Base-by-base conservation (phyloP, 2,113 vertebrate species). In the Probosciger aterrimus region DNA sequence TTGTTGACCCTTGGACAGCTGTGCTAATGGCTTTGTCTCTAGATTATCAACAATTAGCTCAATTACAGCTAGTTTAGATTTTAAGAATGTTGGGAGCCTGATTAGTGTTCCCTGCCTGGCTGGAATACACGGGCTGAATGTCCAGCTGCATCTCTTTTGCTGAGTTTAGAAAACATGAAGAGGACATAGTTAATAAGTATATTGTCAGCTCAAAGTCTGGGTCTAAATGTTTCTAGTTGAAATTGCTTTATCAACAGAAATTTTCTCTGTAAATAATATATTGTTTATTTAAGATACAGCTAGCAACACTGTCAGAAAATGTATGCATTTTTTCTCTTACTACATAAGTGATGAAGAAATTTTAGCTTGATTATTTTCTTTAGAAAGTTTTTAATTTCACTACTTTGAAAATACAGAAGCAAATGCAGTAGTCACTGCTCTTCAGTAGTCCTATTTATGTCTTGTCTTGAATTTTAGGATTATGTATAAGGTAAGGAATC, bases 21-120 rank as follows among this genome's bases (percentile, higher is more conserved):
- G 60, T 71, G 49, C 63, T 96, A 96, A 93, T 94, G 76, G 81
- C 68, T 88, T 96, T 96, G 17, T 87, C 75, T 95, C 75, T 75
- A 47, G 59, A 89, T 79, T 64, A 94, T 53, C 39, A 70, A 59
- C 68, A 13, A 88, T 88, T 86, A 86, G n/a, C 67, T 96, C 78
- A 91, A 69, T 82, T 70, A 50, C 43, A 90, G 67, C 47, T 81
- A 62, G 64, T 74, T 82, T 69, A 69, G 28, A 67, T 97, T 86
- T 93, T 52, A 76, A 92, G 96, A 95, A 86, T 93, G 25, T 73
- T 77, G 96, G 64, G 74, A 87, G 71, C 6, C 71, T 90, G n/a
- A 82, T 68, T 82, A 91, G 68, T 7, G 27, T 68, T 79, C 59
- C 65, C 37, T 86, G 35, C 22, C 33, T 35, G 52, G 64, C 17